A percentile compares a stretch with the other conserved stretches of the same genome.
Conservation (phyloP, 1,140 invertebrate genomes). For the Drosophila azteca region DNA sequence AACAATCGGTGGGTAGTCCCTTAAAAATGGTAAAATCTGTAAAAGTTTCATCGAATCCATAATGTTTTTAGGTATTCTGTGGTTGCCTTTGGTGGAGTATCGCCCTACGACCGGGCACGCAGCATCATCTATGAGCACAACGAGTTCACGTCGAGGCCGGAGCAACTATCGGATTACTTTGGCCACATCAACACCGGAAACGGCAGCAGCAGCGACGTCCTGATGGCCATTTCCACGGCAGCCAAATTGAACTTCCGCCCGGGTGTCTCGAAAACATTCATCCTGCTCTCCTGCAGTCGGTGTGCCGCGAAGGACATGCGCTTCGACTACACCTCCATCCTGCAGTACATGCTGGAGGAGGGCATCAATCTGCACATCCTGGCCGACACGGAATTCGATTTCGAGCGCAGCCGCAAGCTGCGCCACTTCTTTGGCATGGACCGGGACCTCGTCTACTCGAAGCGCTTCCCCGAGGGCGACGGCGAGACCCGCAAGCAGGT, state of each 20-base stretch:
- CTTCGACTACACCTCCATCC: conserved; percentile 91
- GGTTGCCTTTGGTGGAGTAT: conserved; percentile 91
- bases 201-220: conserved; percentile 87
- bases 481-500: conserved; percentile 88
- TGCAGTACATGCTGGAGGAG: conserved; percentile 90
- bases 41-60: too few species aligned
- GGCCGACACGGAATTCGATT: conserved; percentile 90
- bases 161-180: conserved; percentile 80
- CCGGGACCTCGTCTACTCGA: conserved; percentile 89
- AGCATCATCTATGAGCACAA: conserved; percentile 88
- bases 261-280: conserved; percentile 92
- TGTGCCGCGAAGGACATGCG: conserved; percentile 89
- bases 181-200: conserved; percentile 85
- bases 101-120: conserved; percentile 88
- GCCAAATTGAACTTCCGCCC: conserved; percentile 91
- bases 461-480: conserved; percentile 90
- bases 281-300: conserved; percentile 91
- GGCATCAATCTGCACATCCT: conserved; percentile 92
- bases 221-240: conserved; percentile 90
- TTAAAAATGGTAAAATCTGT: background rate
- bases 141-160: conserved; percentile 87
- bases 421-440: conserved; percentile 93
- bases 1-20: conserved; percentile 86
- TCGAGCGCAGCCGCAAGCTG: conserved; percentile 88
- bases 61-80: conserved; percentile 87